A percentile compares a stretch with the other conserved stretches of the same genome.
These are phyloP conservation scores for Epizoanthus stellaris DNA, from an alignment of 92 coral and sea anemone species.

Conservation along the genomic window DNA sequence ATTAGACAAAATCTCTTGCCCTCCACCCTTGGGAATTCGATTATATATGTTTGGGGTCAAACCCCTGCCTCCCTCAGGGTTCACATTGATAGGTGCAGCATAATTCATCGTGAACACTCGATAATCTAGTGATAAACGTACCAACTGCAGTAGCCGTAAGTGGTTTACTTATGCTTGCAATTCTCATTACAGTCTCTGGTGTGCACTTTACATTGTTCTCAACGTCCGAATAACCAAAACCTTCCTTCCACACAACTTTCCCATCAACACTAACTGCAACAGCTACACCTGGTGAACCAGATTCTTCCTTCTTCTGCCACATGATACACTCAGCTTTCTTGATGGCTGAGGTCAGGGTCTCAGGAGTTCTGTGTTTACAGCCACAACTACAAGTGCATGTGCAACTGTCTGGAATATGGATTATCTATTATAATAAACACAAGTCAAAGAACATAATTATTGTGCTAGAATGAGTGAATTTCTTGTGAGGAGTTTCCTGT, in stretches of 20 bases:
- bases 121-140: conserved; percentile 21
- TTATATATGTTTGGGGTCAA: no score
- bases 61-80: no score
- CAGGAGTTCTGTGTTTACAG: background rate
- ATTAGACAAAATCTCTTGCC: no score
- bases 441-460: no score
- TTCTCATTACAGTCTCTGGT: conserved; percentile 89
- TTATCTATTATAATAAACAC: background rate
- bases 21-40: no score
- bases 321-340: conserved; percentile 72
- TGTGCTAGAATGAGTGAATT: no score
- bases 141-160: conserved; percentile 92
- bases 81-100: no score
- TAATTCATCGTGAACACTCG: background rate
- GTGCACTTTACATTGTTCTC: conserved; percentile 91
- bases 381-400: background rate
- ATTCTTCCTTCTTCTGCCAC: conserved; percentile 77
- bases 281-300: conserved; percentile 85
- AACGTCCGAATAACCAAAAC: conserved; percentile 94
- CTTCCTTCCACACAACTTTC: conserved; percentile 91
- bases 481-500: no score
- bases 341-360: conserved; percentile 59
- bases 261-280: conserved; percentile 92
- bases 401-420: background rate
- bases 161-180: conserved; percentile 98